Conservation (phyloP, 2,888 invertebrate species). For the Athalia rosae region DNA sequence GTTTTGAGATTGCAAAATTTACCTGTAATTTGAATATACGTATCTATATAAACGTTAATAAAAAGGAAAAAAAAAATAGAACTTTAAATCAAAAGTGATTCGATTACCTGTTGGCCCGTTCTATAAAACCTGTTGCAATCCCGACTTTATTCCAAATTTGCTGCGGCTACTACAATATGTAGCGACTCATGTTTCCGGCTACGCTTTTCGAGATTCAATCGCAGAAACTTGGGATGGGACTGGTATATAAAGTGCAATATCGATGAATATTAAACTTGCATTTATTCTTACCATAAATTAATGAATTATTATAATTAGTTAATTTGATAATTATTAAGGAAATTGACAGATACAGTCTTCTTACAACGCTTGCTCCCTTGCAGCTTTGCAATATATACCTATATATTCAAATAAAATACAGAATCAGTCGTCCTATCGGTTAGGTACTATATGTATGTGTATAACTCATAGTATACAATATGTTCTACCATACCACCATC, state of each 20-base stretch:
- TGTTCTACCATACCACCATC: slow-evolving; percentile 21
- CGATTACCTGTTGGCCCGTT: too few species aligned
- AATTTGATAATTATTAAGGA: slow-evolving; percentile 68
- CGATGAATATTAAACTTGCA: slow-evolving; percentile 62
- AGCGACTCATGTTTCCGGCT: too few species aligned
- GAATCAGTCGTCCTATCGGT: slow-evolving; percentile 64
- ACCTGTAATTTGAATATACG: too few species aligned
- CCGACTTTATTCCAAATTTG: too few species aligned
- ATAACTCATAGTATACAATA: slow-evolving; percentile 51
- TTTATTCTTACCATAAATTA: slow-evolving; percentile 65
- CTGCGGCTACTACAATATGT: too few species aligned
- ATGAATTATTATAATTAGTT: slow-evolving; percentile 62
- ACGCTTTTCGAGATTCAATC: too few species aligned
- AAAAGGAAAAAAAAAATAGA: background rate
- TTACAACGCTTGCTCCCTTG: slow-evolving; percentile 70
- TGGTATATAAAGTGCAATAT: slow-evolving; percentile 1
- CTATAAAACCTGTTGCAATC: too few species aligned
- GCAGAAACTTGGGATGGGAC: too few species aligned
- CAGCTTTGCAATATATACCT: slow-evolving; percentile 61
- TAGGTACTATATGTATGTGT: slow-evolving; percentile 52
- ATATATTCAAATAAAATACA: slow-evolving; percentile 63
- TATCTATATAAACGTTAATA: background rate
- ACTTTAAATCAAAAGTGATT: background rate
- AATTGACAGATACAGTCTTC: slow-evolving; percentile 73
- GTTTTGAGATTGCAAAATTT: background rate